Evolutionary conservation across 2,888 invertebrate genomes (phyloP), one percentile per base, ranked within the genome.

Genomic region (Lithosia quadra): DNA sequence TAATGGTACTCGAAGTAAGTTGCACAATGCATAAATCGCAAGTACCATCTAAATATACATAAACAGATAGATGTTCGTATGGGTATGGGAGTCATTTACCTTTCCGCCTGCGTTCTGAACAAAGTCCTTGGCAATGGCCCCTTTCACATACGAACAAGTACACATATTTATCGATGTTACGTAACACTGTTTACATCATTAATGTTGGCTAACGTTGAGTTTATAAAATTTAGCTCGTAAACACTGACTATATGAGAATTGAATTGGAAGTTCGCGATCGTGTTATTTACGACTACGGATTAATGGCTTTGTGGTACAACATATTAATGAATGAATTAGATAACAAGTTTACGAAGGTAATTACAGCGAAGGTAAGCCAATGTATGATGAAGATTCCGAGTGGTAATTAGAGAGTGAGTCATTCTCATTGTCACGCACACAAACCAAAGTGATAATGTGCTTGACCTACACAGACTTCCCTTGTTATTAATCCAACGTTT

Each of bases 391-490:
- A 65, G 67, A 70, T 75, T 65, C 67, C 63, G 22, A 9, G n/a
- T 57, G 63, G 76, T 78, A 76, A 78, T 80, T 71, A 74, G 62
- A 72, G 63, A 64, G 59, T 67, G 67, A 67, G 66, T 69, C 69
- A 73, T 69, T 81, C 69, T 74, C 75, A 73, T 69, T 76, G 78
- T 75, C 77, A 75, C 79, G 81, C 77, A 83, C 81, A 82, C 78
- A 77, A 66, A 71, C 76, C 67, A 36, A 77, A 87, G 82, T 87
- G 90, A 92, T 91, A 92, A 93, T 88, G 90, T 89, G 91, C 93
- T 94, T 95, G 94, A 95, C 94, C 94, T 94, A 94, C 91, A 92
- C 87, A 87, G 91, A 86, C 89, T 88, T 93, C 94, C 94, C 91
- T 94, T 90, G 92, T 93, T 94, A 94, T 92, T 93, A 94, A 93